These are phyloP conservation scores for Spea bombifrons DNA, from an alignment of 2,113 vertebrate genomes.

Conservation along the genomic window DNA sequence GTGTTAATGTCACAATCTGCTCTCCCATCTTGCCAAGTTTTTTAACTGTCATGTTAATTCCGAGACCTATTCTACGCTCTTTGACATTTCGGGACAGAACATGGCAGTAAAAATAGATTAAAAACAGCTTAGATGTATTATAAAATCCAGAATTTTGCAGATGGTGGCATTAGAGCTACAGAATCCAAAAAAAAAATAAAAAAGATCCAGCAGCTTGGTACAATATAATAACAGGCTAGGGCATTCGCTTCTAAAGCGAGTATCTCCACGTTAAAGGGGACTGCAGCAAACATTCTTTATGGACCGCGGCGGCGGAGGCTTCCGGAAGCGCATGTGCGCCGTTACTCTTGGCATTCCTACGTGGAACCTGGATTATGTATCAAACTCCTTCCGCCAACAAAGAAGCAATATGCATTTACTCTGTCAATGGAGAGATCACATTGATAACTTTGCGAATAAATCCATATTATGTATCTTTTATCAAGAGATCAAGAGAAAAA, in stretches of 20 bases:
- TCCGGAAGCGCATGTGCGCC: no score
- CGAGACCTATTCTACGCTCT: constrained; percentile 73
- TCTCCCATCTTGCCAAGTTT: constrained; percentile 76
- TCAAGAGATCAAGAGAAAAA: no score
- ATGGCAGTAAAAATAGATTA: constrained; percentile 84
- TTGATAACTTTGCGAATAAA: no score
- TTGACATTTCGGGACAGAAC: constrained; percentile 83
- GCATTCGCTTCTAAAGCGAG: constrained; percentile 70
- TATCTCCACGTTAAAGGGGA: constrained; percentile 55
- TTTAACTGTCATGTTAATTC: constrained; percentile 84
- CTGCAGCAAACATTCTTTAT: no score
- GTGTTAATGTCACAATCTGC: constrained; percentile 81
- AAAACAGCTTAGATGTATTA: constrained; percentile 82
- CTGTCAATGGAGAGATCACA: no score
- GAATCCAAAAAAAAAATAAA: constrained; percentile 67
- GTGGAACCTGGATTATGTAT: no score
- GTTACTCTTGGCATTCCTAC: no score
- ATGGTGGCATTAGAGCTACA: constrained; percentile 72
- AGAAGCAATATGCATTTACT: no score
- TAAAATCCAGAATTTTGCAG: constrained; percentile 79
- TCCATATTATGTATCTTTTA: no score
- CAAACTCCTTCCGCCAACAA: no score
- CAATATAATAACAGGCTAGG: constrained; percentile 68
- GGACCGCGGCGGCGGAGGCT: no score
- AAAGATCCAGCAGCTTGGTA: constrained; percentile 56